Percentiles rank a stretch among this genome's conserved stretches.
Conservation (phyloP, 2,113 vertebrate species). For the Hiodon alosoides region DNA sequence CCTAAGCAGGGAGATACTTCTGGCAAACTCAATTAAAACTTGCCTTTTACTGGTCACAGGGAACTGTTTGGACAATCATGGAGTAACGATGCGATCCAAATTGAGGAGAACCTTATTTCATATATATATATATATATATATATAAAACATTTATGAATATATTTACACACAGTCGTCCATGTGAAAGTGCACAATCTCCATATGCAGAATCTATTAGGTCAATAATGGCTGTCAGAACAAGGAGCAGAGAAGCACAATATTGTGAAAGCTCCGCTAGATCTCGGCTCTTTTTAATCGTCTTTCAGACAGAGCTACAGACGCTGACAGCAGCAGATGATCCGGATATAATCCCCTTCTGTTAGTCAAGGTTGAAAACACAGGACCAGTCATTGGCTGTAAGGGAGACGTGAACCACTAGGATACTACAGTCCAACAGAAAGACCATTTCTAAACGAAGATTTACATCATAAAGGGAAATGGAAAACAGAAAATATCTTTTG, state of each 20-base stretch:
- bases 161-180: too few relatives aligned
- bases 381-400: slow-evolving; percentile 46
- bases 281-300: slow-evolving; percentile 46
- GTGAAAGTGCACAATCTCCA: slow-evolving; percentile 65
- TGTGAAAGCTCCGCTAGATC: slow-evolving; percentile 35
- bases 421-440: slow-evolving; percentile 31
- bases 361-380: slow-evolving; percentile 42
- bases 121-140: slow-evolving; percentile 42
- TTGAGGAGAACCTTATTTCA: slow-evolving; percentile 56
- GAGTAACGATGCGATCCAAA: slow-evolving; percentile 52
- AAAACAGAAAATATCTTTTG: slow-evolving; percentile 32
- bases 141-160: slow-evolving; percentile 43
- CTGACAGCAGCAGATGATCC: slow-evolving; percentile 31
- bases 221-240: slow-evolving; percentile 27
- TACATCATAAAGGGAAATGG: slow-evolving; percentile 20
- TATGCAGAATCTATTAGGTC: slow-evolving; percentile 52
- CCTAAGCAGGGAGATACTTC: slow-evolving; percentile 32
- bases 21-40: neutral
- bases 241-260: slow-evolving; percentile 31
- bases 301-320: slow-evolving; percentile 38
- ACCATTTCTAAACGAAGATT: slow-evolving; percentile 29
- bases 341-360: slow-evolving; percentile 36
- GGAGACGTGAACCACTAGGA: slow-evolving; percentile 26
- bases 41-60: slow-evolving; percentile 31
- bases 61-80: slow-evolving; percentile 53